Percentiles rank a stretch among this genome's conserved stretches.
Evolutionary conservation across 2,113 vertebrate genomes (phyloP).

Genomic region (Hippopotamus amphibius): DNA sequence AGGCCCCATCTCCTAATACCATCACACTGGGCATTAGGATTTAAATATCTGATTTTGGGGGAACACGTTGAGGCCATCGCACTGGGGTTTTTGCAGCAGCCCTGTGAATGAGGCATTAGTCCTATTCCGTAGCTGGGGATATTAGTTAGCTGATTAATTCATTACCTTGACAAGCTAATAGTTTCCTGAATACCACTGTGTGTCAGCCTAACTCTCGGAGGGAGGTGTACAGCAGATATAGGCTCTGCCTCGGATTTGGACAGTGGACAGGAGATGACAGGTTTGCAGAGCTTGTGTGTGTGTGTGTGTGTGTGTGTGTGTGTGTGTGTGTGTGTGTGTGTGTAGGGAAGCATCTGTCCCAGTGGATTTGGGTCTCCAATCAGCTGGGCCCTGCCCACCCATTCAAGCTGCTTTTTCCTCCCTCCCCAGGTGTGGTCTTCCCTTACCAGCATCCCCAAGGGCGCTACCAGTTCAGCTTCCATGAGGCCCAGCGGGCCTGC

Average conservation of each 20-base stretch:
- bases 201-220: not conserved
- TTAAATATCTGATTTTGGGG: not conserved
- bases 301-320: not conserved
- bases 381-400: not conserved
- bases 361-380: not conserved
- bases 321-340: not conserved
- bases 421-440: slow-evolving; percentile 92
- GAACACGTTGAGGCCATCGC: not conserved
- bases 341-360: not conserved
- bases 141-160: not conserved
- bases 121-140: not conserved
- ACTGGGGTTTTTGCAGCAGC: not conserved
- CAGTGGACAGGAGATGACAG: not conserved
- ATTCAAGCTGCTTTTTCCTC: not conserved
- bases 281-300: not conserved
- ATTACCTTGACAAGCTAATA: not conserved
- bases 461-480: slow-evolving; percentile 93
- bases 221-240: not conserved
- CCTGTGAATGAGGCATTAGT: not conserved
- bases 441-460: slow-evolving; percentile 92
- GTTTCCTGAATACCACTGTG: not conserved
- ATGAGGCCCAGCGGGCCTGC: slow-evolving; percentile 89
- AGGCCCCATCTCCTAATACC: not conserved
- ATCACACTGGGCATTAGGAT: not conserved
- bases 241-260: not conserved